Evolutionary conservation across 2,797 vertebrate species (phyloP), one percentile per base, ranked within the genome.

Genomic region (Masticophis lateralis): DNA sequence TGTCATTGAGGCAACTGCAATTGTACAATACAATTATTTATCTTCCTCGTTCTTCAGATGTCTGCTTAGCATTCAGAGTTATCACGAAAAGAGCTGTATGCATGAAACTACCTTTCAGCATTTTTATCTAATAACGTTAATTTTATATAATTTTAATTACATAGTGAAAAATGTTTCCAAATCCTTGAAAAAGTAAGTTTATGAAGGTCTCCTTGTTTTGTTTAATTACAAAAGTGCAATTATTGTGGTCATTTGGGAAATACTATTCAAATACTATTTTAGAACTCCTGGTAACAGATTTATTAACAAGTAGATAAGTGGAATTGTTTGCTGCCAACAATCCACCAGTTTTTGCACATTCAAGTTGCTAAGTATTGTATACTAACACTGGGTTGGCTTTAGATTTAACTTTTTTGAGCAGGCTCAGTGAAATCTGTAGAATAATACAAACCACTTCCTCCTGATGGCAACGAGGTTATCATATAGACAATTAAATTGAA

Each of bases 1-100:
- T 25, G 63, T 3, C 61, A 86, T 63, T 89, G 4, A 94, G 92
- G 55, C 88, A 96, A 89, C 13, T 93, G 92, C 74, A 95, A 94
- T 59, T 9, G 37, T 22, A 95, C 47, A 55, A 69, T 60, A 93
- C 92, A 92, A 94, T 92, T 5, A 28, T 27, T 69, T 88, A 27
- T 57, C 53, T 93, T 63, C 74, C 92, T 61, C 92, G 83, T 57
- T 92, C 59, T 88, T 95, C 92, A 95, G 56, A 27, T 51, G 20
- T 32, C 61, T 91, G 89, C 28, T 74, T 74, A 90, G 60, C 55
- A 60, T 93, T 93, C 37, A 88, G 32, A 53, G 53, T 53, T 87
- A 91, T 13, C 37, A 90, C 86, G 43, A 47, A 83, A 88, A 91
- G 53, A 89, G 60, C 56, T 20, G n/a, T 90, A 59, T 16, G 37